Conservation (phyloP, 2,888 invertebrate species). For the Sussaba pulchella region DNA sequence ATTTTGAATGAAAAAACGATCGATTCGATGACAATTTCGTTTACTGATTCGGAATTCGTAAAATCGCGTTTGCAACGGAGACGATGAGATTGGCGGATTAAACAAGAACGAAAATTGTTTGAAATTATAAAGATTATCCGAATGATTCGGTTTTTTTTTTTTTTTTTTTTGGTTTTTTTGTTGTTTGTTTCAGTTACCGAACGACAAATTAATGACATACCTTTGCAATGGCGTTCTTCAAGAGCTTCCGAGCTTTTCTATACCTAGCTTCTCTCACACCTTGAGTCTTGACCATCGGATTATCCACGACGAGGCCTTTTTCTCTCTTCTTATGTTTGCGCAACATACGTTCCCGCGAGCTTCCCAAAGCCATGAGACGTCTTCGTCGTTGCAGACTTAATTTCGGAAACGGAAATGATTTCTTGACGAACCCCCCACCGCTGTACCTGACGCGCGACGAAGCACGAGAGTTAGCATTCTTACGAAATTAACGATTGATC, state of each 20-base stretch:
- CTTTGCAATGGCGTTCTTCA: constrained; percentile 85
- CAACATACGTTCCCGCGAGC: constrained; percentile 81
- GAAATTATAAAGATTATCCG: no score
- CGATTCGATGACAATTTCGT: no score
- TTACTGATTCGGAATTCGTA: no score
- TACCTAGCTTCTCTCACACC: constrained; percentile 81
- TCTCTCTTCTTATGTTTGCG: constrained; percentile 82
- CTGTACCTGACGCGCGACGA: constrained; percentile 80
- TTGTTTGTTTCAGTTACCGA: background rate
- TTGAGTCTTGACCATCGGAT: constrained; percentile 76
- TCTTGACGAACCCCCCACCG: constrained; percentile 86
- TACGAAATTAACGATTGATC: constrained; percentile 14
- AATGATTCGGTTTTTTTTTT: background rate
- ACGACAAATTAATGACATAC: constrained; percentile 71
- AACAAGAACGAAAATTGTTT: no score
- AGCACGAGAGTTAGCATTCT: constrained; percentile 61
- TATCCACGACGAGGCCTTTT: constrained; percentile 75
- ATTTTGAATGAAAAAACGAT: no score
- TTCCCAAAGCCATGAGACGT: constrained; percentile 84
- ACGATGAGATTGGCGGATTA: no score
- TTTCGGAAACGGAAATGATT: constrained; percentile 86
- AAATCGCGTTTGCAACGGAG: no score
- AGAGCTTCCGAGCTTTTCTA: constrained; percentile 83
- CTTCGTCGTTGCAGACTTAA: constrained; percentile 85
- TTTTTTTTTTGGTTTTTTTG: background rate